These are phyloP conservation scores for Uropetala carovei DNA, from an alignment of 2,888 invertebrate species.

Conservation along the genomic window DNA sequence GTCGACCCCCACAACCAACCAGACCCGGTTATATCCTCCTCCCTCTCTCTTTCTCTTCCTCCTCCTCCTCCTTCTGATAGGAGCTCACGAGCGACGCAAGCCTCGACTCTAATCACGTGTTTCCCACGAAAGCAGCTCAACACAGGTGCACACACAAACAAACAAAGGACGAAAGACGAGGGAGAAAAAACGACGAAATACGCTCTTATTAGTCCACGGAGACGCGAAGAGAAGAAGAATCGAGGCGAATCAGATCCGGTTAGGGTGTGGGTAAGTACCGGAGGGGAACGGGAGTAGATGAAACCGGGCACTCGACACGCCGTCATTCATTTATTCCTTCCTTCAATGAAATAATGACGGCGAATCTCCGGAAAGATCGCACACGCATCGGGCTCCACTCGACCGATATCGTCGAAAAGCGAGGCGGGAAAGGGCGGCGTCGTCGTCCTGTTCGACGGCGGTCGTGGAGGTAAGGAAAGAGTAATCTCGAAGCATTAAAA, in stretches of 20 bases:
- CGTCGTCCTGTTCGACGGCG: neutral
- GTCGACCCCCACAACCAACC: conserved; percentile 42
- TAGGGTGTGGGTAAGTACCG: no score
- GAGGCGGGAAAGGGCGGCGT: neutral
- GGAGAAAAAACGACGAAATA: neutral
- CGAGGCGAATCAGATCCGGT: no score
- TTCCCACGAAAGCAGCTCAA: neutral
- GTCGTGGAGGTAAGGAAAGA: neutral
- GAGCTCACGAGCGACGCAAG: neutral
- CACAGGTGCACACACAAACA: neutral
- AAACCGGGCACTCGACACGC: no score
- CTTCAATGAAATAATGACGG: neutral
- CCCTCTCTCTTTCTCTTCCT: neutral
- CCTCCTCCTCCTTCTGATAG: conserved; percentile 5
- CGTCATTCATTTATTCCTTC: no score
- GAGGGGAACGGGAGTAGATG: no score
- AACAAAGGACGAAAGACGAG: neutral
- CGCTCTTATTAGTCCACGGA: neutral
- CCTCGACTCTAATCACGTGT: neutral
- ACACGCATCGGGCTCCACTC: neutral
- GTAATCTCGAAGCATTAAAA: conserved; percentile 22
- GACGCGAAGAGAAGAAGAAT: no score
- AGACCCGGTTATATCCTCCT: conserved; percentile 50
- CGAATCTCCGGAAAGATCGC: neutral
- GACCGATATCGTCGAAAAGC: neutral